Conservation (phyloP, 2,113 vertebrate species). For the Arenaria interpres region DNA sequence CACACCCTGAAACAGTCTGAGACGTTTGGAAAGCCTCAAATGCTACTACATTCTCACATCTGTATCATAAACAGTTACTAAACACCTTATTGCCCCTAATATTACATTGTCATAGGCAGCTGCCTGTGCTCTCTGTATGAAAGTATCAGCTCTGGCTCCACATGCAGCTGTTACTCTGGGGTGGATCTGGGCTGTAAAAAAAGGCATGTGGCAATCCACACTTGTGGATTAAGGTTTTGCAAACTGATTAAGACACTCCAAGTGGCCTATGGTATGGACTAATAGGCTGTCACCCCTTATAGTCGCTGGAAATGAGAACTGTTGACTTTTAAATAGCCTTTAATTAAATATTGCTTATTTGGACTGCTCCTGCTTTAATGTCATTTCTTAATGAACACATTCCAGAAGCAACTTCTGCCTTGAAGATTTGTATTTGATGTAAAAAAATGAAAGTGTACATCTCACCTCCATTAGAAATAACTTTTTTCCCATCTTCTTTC, state of each 20-base stretch:
- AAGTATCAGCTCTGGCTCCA: background rate
- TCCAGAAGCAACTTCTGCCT: background rate
- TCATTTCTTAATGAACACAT: background rate
- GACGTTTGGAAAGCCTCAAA: slow-evolving; percentile 1
- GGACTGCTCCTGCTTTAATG: background rate
- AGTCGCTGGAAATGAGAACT: background rate
- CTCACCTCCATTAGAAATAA: background rate
- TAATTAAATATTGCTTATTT: background rate
- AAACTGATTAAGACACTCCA: background rate
- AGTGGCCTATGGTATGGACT: background rate
- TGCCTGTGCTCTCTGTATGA: fast-evolving
- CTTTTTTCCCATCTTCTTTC: background rate
- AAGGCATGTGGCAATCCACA: background rate
- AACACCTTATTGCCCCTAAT: slow-evolving; percentile 24
- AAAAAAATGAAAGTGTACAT: background rate
- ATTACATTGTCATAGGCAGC: background rate
- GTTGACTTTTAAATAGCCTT: background rate
- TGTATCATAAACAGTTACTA: slow-evolving; percentile 41
- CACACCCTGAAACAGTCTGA: background rate
- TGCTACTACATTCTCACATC: background rate
- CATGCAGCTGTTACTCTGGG: background rate
- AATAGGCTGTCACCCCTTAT: background rate
- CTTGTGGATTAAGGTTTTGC: background rate
- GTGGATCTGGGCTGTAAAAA: background rate
- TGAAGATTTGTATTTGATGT: background rate